These are phyloP conservation scores for Ennomos erosarius DNA, from an alignment of 2,888 invertebrate genomes.

Conservation along the genomic window DNA sequence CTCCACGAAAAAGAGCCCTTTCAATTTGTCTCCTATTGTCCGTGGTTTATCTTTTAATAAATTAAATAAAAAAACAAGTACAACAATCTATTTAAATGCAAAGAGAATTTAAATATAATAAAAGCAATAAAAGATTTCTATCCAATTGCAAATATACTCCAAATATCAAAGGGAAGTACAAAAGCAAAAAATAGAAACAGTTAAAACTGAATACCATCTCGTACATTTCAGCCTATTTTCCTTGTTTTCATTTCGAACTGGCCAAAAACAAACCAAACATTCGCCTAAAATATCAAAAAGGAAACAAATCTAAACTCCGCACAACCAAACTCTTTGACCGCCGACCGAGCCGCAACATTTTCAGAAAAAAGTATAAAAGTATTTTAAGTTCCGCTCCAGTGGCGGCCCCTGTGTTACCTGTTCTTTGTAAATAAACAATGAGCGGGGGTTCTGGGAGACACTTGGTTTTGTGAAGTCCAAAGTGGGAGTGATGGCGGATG, in stretches of 20 bases:
- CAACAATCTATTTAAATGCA: too few species aligned
- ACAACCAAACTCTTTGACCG: slow-evolving; percentile 21
- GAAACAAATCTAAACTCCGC: slow-evolving; percentile 19
- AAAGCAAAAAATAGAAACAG: too few species aligned
- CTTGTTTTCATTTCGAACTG: neutral
- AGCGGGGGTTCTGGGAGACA: slow-evolving; percentile 45
- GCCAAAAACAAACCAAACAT: neutral
- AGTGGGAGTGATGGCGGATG: slow-evolving; percentile 4
- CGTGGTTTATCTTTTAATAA: too few species aligned
- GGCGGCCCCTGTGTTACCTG: slow-evolving; percentile 43
- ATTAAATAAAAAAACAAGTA: too few species aligned
- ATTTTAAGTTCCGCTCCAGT: slow-evolving; percentile 22
- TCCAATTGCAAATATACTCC: too few species aligned
- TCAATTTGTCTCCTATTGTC: too few species aligned
- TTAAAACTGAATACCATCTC: too few species aligned
- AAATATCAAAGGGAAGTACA: too few species aligned
- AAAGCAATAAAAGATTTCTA: too few species aligned
- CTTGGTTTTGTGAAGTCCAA: slow-evolving; percentile 14
- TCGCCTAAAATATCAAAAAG: slow-evolving; percentile 5
- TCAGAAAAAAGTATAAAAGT: slow-evolving; percentile 14
- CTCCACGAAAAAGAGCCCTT: too few species aligned
- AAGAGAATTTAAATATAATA: too few species aligned
- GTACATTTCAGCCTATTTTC: neutral
- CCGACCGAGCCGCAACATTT: slow-evolving; percentile 8
- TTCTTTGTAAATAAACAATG: slow-evolving; percentile 71